Evolutionary conservation across 2,113 vertebrate species (phyloP), one percentile per base, ranked within the genome.

Genomic region (Calyptomena viridis): DNA sequence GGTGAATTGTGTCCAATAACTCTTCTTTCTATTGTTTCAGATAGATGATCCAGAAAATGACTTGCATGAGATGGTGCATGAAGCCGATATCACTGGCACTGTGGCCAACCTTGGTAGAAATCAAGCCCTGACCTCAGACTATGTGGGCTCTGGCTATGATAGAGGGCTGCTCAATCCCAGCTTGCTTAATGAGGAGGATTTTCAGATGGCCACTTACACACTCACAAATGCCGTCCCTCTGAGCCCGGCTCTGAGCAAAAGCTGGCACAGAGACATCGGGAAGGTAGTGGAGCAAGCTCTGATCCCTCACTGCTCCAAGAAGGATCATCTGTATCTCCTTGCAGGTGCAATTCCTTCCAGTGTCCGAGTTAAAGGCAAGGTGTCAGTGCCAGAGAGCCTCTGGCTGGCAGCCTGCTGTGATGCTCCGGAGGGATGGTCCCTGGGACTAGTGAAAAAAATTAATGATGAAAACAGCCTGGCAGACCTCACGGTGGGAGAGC

Each of bases 321-420:
- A 53, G 55, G 96, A 97, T 15, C 90, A 94, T 35, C 96, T 98
- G 0, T 98, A 97, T n/a, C 81, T 98, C 53, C 23, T 98, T 28
- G 76, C 97, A 1, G 98, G 98, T 0, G 97, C 98, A 0, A 40
- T 98, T 83, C 98, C 98, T 72, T 98, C 98, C 5, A 87, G 49
- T 5, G 28, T 56, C 71, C 94, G 1, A 56, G 66, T 98, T 9
- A 97, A 97, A 31, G 95, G 91, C 95, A 98, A 84, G 62, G 94
- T 98, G 59, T 42, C 97, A 0, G 33, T 98, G 55, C 98, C 98
- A 7, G 96, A 97, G 50, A 93, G 56, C 12, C 91, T 98, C 9
- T 98, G 98, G 98, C 95, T 98, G 83, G 98, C 98, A 14, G 98
- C 98, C 47, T 98, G 98, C 35, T 98, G 98, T 19, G 96, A 97